A percentile compares a stretch with the other conserved stretches of the same genome.
These are phyloP conservation scores for Pedetes capensis DNA, from an alignment of 2,113 vertebrate species.

Conservation along the genomic window DNA sequence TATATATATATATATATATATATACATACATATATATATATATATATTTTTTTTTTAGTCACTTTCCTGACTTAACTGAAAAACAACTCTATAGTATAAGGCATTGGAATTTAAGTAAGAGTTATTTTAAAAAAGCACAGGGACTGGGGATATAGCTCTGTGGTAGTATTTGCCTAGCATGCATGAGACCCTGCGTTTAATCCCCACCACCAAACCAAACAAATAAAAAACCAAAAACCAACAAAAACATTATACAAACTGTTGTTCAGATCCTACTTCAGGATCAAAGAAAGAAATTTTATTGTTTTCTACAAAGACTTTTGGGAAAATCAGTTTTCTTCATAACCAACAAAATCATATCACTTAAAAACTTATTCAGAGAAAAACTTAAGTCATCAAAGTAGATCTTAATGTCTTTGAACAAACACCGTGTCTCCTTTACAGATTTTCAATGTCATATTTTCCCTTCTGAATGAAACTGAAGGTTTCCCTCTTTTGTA, in stretches of 20 bases:
- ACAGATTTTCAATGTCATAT: not conserved
- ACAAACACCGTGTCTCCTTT: not conserved
- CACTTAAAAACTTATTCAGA: not conserved
- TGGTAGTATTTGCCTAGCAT: not conserved
- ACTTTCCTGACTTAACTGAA: not conserved
- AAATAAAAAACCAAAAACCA: not conserved
- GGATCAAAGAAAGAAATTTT: not conserved
- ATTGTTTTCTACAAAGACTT: not conserved
- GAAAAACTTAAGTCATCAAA: not conserved
- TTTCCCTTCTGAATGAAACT: not conserved
- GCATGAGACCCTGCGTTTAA: not conserved
- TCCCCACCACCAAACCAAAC: not conserved
- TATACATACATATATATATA: not conserved
- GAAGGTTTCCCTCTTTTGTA: not conserved
- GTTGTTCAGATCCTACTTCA: not conserved
- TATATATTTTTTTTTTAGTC: not conserved
- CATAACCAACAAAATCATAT: not conserved
- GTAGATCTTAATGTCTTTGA: not conserved
- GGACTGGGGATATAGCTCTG: not conserved
- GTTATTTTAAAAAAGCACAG: not conserved
- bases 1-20: not conserved
- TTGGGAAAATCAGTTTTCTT: not conserved
- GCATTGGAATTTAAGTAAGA: slow-evolving; percentile 10
- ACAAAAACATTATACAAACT: not conserved
- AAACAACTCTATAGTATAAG: not conserved